These are phyloP conservation scores for Macrophya alboannulata DNA, from an alignment of 2,888 invertebrate species.

Conservation along the genomic window DNA sequence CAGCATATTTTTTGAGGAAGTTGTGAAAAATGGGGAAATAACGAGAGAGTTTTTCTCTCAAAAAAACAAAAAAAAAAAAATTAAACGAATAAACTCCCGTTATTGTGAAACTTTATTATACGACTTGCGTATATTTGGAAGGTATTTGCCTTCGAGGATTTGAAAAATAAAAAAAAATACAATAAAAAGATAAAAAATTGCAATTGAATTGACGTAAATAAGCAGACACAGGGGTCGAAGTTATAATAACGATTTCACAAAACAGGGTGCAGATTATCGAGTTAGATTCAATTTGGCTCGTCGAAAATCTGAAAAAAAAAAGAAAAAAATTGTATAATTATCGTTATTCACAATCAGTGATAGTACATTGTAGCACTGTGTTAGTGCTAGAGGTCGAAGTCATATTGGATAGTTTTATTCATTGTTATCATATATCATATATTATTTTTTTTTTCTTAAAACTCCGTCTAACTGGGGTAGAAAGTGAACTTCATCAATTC, in stretches of 20 bases:
- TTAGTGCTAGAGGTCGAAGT: constrained; percentile 21
- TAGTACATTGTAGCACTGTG: constrained; percentile 8
- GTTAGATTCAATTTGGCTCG: constrained; percentile 9
- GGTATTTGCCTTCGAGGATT: neutral
- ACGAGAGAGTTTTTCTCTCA: constrained; percentile 5
- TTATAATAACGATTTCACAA: constrained; percentile 17
- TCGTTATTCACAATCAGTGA: neutral
- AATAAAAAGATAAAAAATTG: neutral
- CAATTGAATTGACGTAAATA: neutral
- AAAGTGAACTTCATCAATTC: constrained; percentile 7
- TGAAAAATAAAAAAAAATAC: neutral
- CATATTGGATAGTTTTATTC: constrained; percentile 35
- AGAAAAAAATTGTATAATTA: constrained; percentile 13
- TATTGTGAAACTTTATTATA: constrained; percentile 14
- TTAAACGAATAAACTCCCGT: neutral
- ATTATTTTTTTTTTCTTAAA: neutral
- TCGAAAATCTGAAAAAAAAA: neutral
- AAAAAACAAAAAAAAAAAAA: neutral
- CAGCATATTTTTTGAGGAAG: constrained; percentile 9
- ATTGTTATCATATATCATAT: neutral
- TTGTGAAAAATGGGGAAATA: constrained; percentile 15
- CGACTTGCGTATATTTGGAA: neutral
- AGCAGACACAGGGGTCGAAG: neutral
- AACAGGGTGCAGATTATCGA: neutral
- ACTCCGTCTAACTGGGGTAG: neutral